These are phyloP conservation scores for Yponomeuta evonymella DNA, from an alignment of 2,888 invertebrate genomes.

Conservation along the genomic window DNA sequence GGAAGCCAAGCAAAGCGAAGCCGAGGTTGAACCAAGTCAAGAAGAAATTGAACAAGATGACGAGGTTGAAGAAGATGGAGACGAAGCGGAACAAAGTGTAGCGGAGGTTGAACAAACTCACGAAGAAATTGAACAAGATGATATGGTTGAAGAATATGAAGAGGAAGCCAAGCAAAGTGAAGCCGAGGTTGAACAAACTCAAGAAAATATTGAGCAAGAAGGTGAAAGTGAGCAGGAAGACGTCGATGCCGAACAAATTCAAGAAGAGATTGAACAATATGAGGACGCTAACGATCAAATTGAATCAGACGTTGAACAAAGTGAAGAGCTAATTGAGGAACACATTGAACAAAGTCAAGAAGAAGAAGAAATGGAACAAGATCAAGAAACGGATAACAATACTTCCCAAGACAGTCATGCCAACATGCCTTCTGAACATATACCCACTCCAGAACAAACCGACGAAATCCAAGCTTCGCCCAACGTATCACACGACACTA, in stretches of 20 bases:
- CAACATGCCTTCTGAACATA: conserved; percentile 17
- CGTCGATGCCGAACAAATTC: conserved; percentile 18
- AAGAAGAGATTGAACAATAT: conserved; percentile 18
- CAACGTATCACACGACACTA: conserved; percentile 40
- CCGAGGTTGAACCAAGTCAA: conserved; percentile 9
- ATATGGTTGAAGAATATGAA: conserved; percentile 14
- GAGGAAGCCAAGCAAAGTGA: conserved; percentile 17
- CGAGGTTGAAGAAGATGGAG: conserved; percentile 15
- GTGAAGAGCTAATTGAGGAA: conserved; percentile 24
- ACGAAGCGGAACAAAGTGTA: conserved; percentile 20
- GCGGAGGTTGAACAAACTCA: conserved; percentile 16
- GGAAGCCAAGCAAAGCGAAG: not conserved
- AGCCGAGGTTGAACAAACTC: not conserved
- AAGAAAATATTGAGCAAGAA: conserved; percentile 18
- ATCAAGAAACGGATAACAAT: not conserved
- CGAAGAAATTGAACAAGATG: conserved; percentile 15
- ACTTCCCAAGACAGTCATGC: conserved; percentile 6
- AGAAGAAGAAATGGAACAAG: conserved; percentile 19
- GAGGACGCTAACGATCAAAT: conserved; percentile 15
- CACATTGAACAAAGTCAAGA: conserved; percentile 19
- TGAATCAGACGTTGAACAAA: conserved; percentile 21
- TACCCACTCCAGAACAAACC: not conserved
- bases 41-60: conserved; percentile 15
- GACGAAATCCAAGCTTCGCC: conserved; percentile 24
- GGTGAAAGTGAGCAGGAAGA: conserved; percentile 22